Base-by-base conservation (phyloP, 2,113 vertebrate species). In the Arvicanthis niloticus region DNA sequence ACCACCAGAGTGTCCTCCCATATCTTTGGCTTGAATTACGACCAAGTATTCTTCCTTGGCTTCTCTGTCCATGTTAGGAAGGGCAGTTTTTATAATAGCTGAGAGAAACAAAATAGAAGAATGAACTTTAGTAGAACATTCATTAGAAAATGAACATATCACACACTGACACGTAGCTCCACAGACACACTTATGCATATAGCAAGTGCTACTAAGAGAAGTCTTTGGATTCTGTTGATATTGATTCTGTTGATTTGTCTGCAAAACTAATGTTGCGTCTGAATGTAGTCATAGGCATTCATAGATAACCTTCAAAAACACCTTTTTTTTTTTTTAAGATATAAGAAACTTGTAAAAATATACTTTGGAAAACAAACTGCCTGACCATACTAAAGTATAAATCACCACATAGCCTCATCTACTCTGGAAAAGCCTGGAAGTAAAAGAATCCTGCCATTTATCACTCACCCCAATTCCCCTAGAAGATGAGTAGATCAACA, bases 1-100 rank as follows among this genome's bases (percentile, higher is more conserved):
- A 91, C 99, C 99, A 1, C 99, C 99, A 97, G 99, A 99, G 96
- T 99, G 99, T 96, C 99, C 99, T 88, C 99, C 99, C 99, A 99
- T 99, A 98, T 99, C 99, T 98, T 99, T 99, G 91, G 99, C 99
- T 98, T 99, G 99, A 94, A 99, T 99, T 94, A 99, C 99, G 21
- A 99, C 99, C 95, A 99, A 98, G 96, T 99, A 99, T 96, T 99
- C 99, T 95, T 99, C 99, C 98, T 99, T 99, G 98, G 99, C 99
- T 99, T 99, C 99, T 94, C 99, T 99, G 97, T 99, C 99, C 99
- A 99, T 99, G 97, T 99, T 99, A 60, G 99, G 99, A 97, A 99
- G 99, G 93, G 99, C 99, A 65, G 99, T 99, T 98, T 99, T 99
- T 98, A 99, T 99, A 97, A 99, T 99, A 84, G 99, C 99, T 99